Evolutionary conservation across 2,797 vertebrate species (phyloP).

Genomic region (Cetoscarus ocellatus): DNA sequence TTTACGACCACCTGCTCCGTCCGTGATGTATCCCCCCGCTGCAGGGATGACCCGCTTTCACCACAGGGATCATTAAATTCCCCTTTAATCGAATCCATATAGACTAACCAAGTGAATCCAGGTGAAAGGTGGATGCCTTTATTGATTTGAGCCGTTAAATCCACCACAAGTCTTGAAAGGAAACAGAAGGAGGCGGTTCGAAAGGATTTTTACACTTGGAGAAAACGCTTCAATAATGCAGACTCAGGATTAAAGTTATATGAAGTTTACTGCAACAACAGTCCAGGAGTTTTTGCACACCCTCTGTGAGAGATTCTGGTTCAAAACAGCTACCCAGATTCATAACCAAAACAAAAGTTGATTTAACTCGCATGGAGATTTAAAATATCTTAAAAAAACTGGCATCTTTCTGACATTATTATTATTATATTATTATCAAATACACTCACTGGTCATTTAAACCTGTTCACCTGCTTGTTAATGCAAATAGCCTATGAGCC

Average conservation of each 20-base stretch:
- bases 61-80: conserved; percentile 39
- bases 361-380: not conserved
- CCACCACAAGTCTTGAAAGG: not conserved
- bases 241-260: not conserved
- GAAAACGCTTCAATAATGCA: not conserved
- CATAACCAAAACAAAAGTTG: not conserved
- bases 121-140: conserved; percentile 34
- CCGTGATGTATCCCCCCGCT: conserved; percentile 14
- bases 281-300: not conserved
- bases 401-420: no score
- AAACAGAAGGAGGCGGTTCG: not conserved
- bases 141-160: conserved; percentile 35
- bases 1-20: conserved; percentile 19
- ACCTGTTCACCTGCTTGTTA: no score
- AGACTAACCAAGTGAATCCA: conserved; percentile 26
- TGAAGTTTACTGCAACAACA: not conserved
- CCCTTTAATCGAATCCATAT: conserved; percentile 45
- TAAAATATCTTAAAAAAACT: no score
- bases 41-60: conserved; percentile 29
- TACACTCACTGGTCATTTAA: no score
- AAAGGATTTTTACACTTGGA: not conserved
- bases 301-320: no score
- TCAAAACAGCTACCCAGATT: not conserved
- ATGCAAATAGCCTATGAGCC: no score
- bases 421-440: no score